These are phyloP conservation scores for Urocitellus parryii DNA, from an alignment of 2,113 vertebrate species.

Conservation along the genomic window DNA sequence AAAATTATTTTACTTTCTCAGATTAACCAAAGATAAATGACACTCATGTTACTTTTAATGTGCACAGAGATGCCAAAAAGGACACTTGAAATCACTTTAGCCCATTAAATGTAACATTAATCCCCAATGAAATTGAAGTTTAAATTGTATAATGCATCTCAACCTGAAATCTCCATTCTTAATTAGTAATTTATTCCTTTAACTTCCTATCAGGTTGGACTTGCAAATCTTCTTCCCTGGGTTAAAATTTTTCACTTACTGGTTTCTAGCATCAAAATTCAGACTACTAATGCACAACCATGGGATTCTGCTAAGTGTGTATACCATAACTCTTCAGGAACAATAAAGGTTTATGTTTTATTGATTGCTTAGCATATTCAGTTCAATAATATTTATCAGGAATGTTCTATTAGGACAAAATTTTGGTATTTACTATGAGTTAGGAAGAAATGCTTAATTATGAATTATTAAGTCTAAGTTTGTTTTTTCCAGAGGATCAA, in stretches of 20 bases:
- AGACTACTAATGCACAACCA: neutral
- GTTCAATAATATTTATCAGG: neutral
- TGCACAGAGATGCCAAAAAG: slow-evolving; percentile 45
- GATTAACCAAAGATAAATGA: slow-evolving; percentile 54
- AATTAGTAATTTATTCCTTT: slow-evolving; percentile 63
- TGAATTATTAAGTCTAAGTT: neutral
- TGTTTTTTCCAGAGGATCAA: neutral
- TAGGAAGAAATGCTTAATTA: neutral
- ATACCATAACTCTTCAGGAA: neutral
- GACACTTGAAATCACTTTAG: slow-evolving; percentile 62
- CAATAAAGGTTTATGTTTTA: neutral
- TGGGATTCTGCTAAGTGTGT: neutral
- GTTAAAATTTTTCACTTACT: slow-evolving; percentile 6
- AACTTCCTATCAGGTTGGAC: slow-evolving; percentile 26
- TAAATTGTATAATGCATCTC: slow-evolving; percentile 59
- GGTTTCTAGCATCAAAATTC: neutral
- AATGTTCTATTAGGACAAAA: neutral
- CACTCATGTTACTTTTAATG: slow-evolving; percentile 35
- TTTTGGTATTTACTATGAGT: neutral
- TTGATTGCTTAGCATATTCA: neutral
- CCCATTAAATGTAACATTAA: slow-evolving; percentile 57
- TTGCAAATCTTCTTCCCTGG: neutral
- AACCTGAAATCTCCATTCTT: slow-evolving; percentile 44
- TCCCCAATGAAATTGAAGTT: slow-evolving; percentile 55
- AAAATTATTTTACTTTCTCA: slow-evolving; percentile 56